Evolutionary conservation across 1,140 invertebrate species (phyloP), one percentile per base, ranked within the genome.

Genomic region (Formica exsecta): DNA sequence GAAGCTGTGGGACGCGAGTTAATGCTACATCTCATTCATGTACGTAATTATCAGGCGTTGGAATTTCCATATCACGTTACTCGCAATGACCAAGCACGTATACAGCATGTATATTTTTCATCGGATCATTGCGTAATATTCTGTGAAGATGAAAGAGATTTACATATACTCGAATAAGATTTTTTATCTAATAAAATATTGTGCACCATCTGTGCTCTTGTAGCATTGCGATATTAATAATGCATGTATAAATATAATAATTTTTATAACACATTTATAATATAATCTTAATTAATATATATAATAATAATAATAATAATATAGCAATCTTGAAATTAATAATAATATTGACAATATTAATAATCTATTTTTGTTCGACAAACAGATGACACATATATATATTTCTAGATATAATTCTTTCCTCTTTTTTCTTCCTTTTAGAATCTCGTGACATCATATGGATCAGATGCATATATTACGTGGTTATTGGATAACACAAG

Each of bases 401-500:
- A 0, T 36, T 65, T 22, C 25, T 64, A 64, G 16, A 32, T n/a
- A 6, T 36, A 65, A 65, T 77, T 3, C 41, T 66, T 9, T 38
- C 57, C 8, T 13, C 13, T 25, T 75, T 19, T 91, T 68, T 90
- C 93, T 95, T 91, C 41, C 57, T 86, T 86, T 8, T 73, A 98
- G 97, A 97, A 98, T 92, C 95, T 99, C 74, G 97, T 98, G 57
- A 97, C 97, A 44, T 97, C 96, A 89, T 98, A 98, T 92, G 96
- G 96, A 54, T 96, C 96, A 6, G 98, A 99, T 94, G 96, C 97
- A 29, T 98, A 98, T 91, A 97, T 98, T 44, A 97, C 97, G 89
- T 98, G 98, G 97, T 94, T 99, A 54, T 93, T 99, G 92, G 97
- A 98, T 92, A 98, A 98, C 91, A 98, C 98, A 0, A 96, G 98